These are phyloP conservation scores for Buceros bicornis DNA, from an alignment of 2,797 vertebrate genomes.

Conservation along the genomic window DNA sequence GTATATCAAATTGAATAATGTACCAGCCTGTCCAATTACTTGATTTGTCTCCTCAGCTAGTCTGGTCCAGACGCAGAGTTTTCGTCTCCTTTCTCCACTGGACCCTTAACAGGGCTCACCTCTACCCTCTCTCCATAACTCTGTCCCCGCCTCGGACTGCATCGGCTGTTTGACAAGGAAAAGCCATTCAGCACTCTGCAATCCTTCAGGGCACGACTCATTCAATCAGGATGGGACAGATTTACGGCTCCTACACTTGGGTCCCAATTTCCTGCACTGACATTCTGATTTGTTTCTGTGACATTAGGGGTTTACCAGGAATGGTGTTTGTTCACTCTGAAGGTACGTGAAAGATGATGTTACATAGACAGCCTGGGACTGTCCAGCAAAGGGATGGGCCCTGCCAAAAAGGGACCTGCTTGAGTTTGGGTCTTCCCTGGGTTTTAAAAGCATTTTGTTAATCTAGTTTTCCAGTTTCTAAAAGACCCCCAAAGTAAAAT, in stretches of 20 bases:
- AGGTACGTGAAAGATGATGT: not conserved
- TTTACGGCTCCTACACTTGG: constrained; percentile 53
- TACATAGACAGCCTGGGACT: not conserved
- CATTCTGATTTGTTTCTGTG: constrained; percentile 73
- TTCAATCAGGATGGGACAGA: constrained; percentile 58
- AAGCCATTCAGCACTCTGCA: constrained; percentile 51
- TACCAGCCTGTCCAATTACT: not conserved
- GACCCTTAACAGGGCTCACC: not conserved
- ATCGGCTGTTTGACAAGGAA: not conserved
- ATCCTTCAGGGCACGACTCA: constrained; percentile 61
- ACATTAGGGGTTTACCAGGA: constrained; percentile 33
- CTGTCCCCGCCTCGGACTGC: not conserved
- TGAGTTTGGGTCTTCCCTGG: not conserved
- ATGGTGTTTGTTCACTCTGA: not conserved
- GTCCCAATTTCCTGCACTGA: constrained; percentile 68
- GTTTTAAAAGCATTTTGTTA: not conserved
- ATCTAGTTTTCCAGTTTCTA: not conserved
- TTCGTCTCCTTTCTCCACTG: not conserved
- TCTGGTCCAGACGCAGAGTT: not conserved
- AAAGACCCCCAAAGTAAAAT: not conserved
- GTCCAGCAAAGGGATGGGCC: not conserved
- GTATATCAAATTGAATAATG: constrained; percentile 23
- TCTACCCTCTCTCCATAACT: constrained; percentile 11
- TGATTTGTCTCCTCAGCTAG: not conserved
- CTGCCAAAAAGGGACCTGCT: not conserved